Conservation (phyloP, 1,140 invertebrate genomes). For the Tetramorium parvispinum region DNA sequence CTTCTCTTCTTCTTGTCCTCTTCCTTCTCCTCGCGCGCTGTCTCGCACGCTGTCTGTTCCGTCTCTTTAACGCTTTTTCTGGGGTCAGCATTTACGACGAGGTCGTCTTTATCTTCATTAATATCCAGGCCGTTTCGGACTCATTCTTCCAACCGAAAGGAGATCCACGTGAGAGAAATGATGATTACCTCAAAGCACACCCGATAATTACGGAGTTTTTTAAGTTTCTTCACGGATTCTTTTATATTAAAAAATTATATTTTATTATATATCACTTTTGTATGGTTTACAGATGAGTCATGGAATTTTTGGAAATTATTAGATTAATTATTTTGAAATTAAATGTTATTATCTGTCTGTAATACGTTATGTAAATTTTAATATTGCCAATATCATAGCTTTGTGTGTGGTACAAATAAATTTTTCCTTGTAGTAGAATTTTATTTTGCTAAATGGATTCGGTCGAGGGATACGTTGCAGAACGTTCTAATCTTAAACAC, state of each 20-base stretch:
- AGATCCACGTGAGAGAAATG: background rate
- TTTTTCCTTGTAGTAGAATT: background rate
- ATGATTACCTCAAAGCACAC: background rate
- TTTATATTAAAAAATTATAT: background rate
- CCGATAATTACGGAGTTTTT: background rate
- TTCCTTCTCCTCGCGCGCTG: background rate
- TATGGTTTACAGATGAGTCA: background rate
- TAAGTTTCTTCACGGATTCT: background rate
- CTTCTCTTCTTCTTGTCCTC: conserved; percentile 14
- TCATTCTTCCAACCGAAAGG: background rate
- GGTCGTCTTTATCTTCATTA: conserved; percentile 57
- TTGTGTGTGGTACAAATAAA: background rate
- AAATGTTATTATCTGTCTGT: background rate
- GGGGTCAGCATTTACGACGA: conserved; percentile 8
- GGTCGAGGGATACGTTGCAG: background rate
- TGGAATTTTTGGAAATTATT: background rate
- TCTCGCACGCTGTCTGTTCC: conserved; percentile 59
- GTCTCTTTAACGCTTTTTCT: conserved; percentile 64
- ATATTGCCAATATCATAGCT: background rate
- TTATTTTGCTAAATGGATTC: conserved; percentile 21
- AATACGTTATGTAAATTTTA: background rate
- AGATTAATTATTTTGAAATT: background rate
- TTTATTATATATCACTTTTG: background rate
- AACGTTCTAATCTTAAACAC: conserved; percentile 74
- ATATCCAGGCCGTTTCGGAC: background rate